Evolutionary conservation across 2,113 vertebrate species (phyloP), one percentile per base, ranked within the genome.

Genomic region (Burhinus bistriatus): DNA sequence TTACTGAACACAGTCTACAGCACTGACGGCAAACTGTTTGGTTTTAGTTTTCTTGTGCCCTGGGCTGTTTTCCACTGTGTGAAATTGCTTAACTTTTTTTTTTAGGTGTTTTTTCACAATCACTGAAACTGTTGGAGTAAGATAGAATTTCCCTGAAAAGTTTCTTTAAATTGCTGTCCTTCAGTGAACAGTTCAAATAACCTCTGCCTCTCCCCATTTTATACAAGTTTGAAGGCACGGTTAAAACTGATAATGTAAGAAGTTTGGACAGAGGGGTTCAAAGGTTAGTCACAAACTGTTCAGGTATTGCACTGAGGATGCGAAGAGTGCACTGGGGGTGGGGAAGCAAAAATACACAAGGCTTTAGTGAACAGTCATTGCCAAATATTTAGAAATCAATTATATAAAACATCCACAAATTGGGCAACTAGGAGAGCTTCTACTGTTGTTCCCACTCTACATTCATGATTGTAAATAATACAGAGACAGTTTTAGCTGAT

Each of bases 11-110:
- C 76, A 96, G 96, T 97, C 97, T 87, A 45, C 40, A 94, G 93
- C 93, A 96, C 97, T 95, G 91, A 81, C 21, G 90, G 97, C 97
- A 98, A 98, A 95, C 86, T 97, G 93, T 95, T 97, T 95, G 94
- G 96, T 97, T 97, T 97, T 89, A 97, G 96, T 98, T 98, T 96
- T 89, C 97, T 96, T 94, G 95, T 97, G 96, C 98, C 98, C 97
- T 82, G 77, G 96, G 98, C 93, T 97, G 96, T 98, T 98, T 98
- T 96, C 93, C 94, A 97, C 96, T 58, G 86, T 98, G 96, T 98
- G 95, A 97, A 97, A 98, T 98, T 95, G 97, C 96, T 98, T 95
- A 98, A 98, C 96, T 95, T 96, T 93, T 93, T 80, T 95, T 97
- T 93, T 97, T 75, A 94, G 95, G 96, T 97, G 93, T 93, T 97